Evolutionary conservation across 2,113 vertebrate genomes (phyloP).

Genomic region (Chloropsis cyanopogon): DNA sequence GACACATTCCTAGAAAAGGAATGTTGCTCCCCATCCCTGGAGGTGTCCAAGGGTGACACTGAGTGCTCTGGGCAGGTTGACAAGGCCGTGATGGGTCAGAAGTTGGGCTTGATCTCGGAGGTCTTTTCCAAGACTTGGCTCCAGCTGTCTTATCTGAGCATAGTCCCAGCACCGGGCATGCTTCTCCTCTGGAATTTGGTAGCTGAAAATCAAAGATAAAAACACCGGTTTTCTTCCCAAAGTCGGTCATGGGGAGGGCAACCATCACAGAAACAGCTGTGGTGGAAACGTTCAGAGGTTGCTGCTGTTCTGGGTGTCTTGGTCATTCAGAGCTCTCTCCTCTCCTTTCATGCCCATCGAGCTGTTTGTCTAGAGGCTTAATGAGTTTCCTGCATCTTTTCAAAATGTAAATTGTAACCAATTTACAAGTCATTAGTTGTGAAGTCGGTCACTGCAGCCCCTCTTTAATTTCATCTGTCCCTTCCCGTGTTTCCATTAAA

Average conservation of each 20-base stretch:
- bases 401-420: conserved; percentile 4
- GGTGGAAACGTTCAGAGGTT: not conserved
- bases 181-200: not conserved
- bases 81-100: not conserved
- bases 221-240: not conserved
- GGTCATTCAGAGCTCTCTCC: not conserved
- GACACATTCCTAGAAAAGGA: not conserved
- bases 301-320: not conserved
- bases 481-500: conserved; percentile 23
- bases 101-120: not conserved
- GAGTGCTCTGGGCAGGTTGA: not conserved
- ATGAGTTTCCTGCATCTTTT: conserved; percentile 2
- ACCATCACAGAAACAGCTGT: rapidly evolving
- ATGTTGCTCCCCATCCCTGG: not conserved
- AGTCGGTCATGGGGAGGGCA: not conserved
- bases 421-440: not conserved
- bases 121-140: not conserved
- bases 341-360: not conserved
- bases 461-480: not conserved
- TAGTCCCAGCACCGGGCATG: rapidly evolving
- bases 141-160: not conserved
- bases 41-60: not conserved
- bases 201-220: not conserved
- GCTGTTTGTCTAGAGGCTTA: not conserved
- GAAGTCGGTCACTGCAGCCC: not conserved